Evolutionary conservation across 2,888 invertebrate genomes (phyloP), one percentile per base, ranked within the genome.

Genomic region (Agrenia bidenticulata): DNA sequence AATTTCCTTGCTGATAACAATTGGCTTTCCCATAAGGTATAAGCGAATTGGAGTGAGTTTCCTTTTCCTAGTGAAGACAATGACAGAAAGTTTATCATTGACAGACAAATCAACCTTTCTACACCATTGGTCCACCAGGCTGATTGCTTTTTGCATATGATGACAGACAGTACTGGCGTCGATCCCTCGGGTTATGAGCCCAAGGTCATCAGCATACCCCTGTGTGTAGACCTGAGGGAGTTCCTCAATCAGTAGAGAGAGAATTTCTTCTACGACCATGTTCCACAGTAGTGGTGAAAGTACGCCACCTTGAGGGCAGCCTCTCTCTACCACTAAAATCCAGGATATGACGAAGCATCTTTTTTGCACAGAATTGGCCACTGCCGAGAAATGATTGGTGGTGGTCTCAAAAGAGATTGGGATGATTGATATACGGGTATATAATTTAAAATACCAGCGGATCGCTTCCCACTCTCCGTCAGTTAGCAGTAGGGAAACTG

Each of bases 231-330:
- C 7, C 2, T 62, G 24, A 32, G 55, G n/a, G 13, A 13, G 9
- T 13, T 24, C 11, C 13, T 39, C 2, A 13, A 66, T 66, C 7
- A 77, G 62, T 51, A 57, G 26, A 2, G 37, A 11, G 0, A 77
- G 64, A 0, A 77, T 65, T 11, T 63, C 73, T 54, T 77, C 73
- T 11, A 77, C 66, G 9, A 78, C 75, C 1, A 77, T 62, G 55
- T 61, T 73, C 77, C 77, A 78, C 50, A 77, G 64, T 0, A 78
- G 70, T 0, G 78, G 77, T 2, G 75, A 78, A 2, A 77, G 69
- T 1, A 77, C 77, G 5, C 77, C 77, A 0, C 77, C 77, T 66
- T 78, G 78, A 11, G 76, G 77, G 61, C 77, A 79, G 9, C 77
- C 77, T 45, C 68, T 64, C 4, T 50, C 39, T 9, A 66, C 64